Conservation (phyloP, 2,113 vertebrate genomes). For the Callopanchax toddi region DNA sequence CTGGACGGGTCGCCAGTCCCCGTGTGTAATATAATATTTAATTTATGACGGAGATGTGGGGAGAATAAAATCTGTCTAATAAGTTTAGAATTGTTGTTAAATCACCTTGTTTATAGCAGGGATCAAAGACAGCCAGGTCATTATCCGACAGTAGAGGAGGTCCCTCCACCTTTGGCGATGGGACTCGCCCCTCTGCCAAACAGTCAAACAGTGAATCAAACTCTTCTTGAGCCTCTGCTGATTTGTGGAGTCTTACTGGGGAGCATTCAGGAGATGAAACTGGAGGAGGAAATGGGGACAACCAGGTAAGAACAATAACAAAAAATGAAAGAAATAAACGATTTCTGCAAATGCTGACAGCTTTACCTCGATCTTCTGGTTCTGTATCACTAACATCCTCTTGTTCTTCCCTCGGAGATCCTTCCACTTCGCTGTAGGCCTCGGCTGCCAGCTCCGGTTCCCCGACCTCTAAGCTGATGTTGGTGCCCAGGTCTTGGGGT, state of each 20-base stretch:
- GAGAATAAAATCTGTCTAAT: background rate
- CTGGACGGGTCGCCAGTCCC: no score
- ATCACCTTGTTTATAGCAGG: slow-evolving; percentile 86
- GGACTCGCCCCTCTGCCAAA: slow-evolving; percentile 43
- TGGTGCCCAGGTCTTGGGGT: slow-evolving; percentile 78
- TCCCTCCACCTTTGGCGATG: slow-evolving; percentile 54
- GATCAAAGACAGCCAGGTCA: slow-evolving; percentile 89
- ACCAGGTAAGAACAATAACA: background rate
- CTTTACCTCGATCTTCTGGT: slow-evolving; percentile 52
- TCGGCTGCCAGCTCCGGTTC: slow-evolving; percentile 77
- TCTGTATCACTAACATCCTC: slow-evolving; percentile 54
- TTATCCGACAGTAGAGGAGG: slow-evolving; percentile 79
- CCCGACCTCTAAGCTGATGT: slow-evolving; percentile 74
- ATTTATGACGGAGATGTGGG: background rate
- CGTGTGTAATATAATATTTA: no score
- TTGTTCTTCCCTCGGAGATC: slow-evolving; percentile 47
- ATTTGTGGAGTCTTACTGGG: slow-evolving; percentile 35
- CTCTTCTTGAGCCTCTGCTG: slow-evolving; percentile 67
- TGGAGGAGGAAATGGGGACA: slow-evolving; percentile 21
- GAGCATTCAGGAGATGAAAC: slow-evolving; percentile 36
- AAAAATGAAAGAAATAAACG: background rate
- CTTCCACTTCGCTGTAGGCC: slow-evolving; percentile 73
- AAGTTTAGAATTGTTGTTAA: background rate
- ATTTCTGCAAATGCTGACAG: background rate
- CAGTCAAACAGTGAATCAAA: slow-evolving; percentile 79